Conservation (phyloP, 2,888 invertebrate genomes). For the Frankliniella intonsa region DNA sequence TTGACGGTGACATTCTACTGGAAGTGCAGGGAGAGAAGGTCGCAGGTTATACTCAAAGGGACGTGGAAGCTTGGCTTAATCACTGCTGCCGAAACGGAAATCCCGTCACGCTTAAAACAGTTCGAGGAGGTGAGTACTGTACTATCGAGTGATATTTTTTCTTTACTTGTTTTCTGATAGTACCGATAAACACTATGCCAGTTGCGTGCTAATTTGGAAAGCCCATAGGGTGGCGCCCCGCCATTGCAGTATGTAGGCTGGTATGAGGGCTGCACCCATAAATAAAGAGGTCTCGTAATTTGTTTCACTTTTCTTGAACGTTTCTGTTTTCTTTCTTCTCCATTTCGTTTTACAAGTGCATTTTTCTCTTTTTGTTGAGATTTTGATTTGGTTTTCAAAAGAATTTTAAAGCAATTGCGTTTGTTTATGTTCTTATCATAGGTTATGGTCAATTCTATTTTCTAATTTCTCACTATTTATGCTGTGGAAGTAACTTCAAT, state of each 20-base stretch:
- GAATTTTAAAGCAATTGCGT: background rate
- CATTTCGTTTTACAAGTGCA: no score
- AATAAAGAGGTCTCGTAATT: background rate
- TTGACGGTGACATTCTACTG: slow-evolving; percentile 47
- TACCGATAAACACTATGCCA: background rate
- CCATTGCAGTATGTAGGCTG: background rate
- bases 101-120: slow-evolving; percentile 51
- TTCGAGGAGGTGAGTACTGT: slow-evolving; percentile 48
- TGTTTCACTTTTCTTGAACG: background rate
- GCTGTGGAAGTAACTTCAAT: no score
- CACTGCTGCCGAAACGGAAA: slow-evolving; percentile 52
- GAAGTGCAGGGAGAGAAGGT: slow-evolving; percentile 55
- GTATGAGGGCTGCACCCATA: background rate
- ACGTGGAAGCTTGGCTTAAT: slow-evolving; percentile 51
- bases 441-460: background rate
- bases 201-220: background rate
- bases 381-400: no score
- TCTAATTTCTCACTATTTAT: background rate
- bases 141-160: background rate
- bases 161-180: background rate
- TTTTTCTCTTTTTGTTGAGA: no score
- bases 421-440: background rate
- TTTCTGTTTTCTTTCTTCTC: background rate
- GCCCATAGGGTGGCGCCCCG: background rate
- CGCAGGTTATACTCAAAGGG: slow-evolving; percentile 54